Evolutionary conservation across 2,797 vertebrate genomes (phyloP).

Genomic region (Danio kyathit): DNA sequence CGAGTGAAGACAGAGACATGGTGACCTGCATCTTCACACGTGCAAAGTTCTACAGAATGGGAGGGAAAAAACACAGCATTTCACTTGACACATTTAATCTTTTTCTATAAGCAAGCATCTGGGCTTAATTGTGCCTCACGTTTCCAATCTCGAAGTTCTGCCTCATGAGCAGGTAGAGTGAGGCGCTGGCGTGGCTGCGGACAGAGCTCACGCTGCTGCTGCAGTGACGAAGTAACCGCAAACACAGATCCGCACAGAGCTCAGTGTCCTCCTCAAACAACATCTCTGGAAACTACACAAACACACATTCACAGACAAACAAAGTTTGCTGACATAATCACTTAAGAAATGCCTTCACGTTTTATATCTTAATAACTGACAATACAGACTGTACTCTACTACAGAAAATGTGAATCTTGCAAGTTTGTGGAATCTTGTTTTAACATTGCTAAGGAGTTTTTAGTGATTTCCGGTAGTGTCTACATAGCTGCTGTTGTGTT

Average conservation of each 20-base stretch:
- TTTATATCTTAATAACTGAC: neutral
- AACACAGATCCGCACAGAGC: constrained; percentile 90
- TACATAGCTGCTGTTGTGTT: no score
- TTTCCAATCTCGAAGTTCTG: constrained; percentile 96
- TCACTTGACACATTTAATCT: neutral
- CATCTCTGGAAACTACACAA: constrained; percentile 90
- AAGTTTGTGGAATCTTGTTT: no score
- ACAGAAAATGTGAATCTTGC: no score
- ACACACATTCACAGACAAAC: no score
- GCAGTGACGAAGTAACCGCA: constrained; percentile 90
- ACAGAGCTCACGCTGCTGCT: constrained; percentile 85
- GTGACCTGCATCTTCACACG: constrained; percentile 96
- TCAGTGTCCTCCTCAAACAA: constrained; percentile 94
- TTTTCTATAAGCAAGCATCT: neutral
- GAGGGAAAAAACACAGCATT: neutral
- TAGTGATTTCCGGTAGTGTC: no score
- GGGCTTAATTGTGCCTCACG: constrained; percentile 72
- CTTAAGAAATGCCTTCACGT: neutral
- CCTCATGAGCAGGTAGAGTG: constrained; percentile 94
- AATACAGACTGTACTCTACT: no score
- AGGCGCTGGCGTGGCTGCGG: constrained; percentile 90
- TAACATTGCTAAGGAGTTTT: no score
- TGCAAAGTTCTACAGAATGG: constrained; percentile 86
- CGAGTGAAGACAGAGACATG: constrained; percentile 92
- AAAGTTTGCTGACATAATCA: no score